Evolutionary conservation across 1,140 invertebrate species (phyloP), one percentile per base, ranked within the genome.

Genomic region (Drosophila micromelanica): DNA sequence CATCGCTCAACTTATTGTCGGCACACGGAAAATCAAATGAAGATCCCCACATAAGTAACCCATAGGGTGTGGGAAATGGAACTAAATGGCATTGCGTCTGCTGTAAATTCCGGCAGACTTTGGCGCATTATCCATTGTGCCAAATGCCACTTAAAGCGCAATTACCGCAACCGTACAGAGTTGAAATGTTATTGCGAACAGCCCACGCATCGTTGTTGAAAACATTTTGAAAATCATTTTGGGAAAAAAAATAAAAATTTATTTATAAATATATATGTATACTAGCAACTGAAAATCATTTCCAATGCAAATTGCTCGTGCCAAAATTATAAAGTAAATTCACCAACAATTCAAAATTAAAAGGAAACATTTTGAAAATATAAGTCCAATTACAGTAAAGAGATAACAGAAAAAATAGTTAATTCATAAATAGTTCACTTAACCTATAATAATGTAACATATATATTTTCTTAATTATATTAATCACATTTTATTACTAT

Each of bases 221-320:
- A 76, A 56, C 81, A 73, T 80, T 71, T 64, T 46, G 35, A 42
- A 75, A 73, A 79, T 59, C 61, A 54, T 70, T 64, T 73, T 27
- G 52, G 38, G 59, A 51, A 40, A 49, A 63, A 61, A 38, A 72
- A 35, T 12, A 5, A 13, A 51, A 32, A 32, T 49, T 15, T 49
- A 23, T 23, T 20, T 23, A 27, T 2, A 27, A 27, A 48, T 27
- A 48, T 13, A n/a, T n/a, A 8, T 13, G 3, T 48, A 17, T 17
- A 17, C 2, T 17, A 1, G 51, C 38, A 52, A 32, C 17, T 23
- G 40, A 35, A 68, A 49, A 48, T 57, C 56, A 80, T 76, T 62
- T 65, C 38, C 45, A 49, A 82, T 82, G 80, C 75, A 82, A 82
- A 84, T 84, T 84, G 63, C 42, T 60, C 80, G 51, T 69, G 48